phyloP scores from a whole-genome alignment of 2,113 vertebrate species.

The Mobula birostris region DNA sequence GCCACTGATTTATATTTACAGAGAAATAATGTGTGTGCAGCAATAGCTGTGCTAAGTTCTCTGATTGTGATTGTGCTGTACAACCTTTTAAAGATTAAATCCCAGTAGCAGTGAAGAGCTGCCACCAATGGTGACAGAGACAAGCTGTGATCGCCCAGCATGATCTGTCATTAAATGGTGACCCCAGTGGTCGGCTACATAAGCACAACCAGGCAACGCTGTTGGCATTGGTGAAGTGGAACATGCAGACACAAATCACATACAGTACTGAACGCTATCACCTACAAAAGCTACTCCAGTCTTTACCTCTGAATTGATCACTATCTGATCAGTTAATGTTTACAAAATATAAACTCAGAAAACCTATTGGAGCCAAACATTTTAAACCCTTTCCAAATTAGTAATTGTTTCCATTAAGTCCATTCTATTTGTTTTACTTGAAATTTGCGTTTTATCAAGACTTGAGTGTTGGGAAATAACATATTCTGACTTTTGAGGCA shows the following conservation, averaged over 20 bases:
- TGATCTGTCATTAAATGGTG: conserved; percentile 6
- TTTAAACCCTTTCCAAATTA: background rate
- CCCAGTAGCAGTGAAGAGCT: conserved; percentile 12
- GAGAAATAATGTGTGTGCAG: background rate
- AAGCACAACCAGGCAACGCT: background rate
- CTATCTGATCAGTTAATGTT: background rate
- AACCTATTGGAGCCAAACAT: background rate
- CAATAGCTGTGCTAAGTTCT: background rate
- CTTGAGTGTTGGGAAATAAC: background rate
- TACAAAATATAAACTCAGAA: background rate
- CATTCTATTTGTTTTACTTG: background rate
- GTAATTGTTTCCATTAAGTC: background rate
- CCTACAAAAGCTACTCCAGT: background rate
- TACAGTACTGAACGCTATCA: background rate
- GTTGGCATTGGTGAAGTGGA: background rate
- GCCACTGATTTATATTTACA: background rate
- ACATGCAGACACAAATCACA: background rate
- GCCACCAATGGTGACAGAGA: conserved; percentile 25
- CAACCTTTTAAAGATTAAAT: conserved; percentile 23
- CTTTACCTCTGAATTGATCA: background rate
- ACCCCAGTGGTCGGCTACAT: background rate
- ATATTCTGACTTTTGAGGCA: background rate
- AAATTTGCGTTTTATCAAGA: background rate
- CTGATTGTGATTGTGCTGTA: background rate
- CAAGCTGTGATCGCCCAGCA: conserved; percentile 29